These are phyloP conservation scores for Globodera rostochiensis DNA, from an alignment of 1,140 invertebrate genomes.

Conservation along the genomic window DNA sequence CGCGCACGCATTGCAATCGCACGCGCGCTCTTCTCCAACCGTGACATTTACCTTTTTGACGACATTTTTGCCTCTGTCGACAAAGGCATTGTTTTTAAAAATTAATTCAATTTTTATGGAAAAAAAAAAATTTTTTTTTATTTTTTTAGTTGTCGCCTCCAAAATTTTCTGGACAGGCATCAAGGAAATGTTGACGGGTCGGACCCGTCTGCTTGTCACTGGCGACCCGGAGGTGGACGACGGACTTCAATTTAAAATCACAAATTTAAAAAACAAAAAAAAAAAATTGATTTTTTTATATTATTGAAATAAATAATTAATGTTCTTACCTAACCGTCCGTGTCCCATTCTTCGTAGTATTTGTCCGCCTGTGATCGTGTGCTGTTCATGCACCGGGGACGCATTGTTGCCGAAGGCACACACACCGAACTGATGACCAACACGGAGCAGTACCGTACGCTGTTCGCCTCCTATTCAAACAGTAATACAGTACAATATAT, in stretches of 20 bases:
- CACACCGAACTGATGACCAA: background rate
- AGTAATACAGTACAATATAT: background rate
- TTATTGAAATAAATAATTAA: conserved; percentile 13
- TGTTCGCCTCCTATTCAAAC: conserved; percentile 1
- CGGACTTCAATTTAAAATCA: background rate
- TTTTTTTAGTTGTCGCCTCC: conserved; percentile 67
- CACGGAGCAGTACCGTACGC: background rate
- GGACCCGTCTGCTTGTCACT: conserved; percentile 61
- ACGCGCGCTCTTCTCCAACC: conserved; percentile 67
- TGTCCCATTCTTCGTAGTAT: conserved; percentile 60
- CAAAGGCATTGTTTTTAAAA: background rate
- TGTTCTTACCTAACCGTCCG: too few species aligned
- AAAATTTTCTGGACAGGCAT: conserved; percentile 73
- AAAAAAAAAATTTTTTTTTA: conserved; percentile 64
- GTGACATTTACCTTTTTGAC: conserved; percentile 77
- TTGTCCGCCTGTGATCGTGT: conserved; percentile 69
- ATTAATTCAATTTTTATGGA: background rate
- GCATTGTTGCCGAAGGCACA: conserved; percentile 50
- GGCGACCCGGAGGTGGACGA: conserved; percentile 52
- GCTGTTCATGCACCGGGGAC: conserved; percentile 68
- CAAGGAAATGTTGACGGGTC: conserved; percentile 52
- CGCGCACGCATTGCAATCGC: conserved; percentile 79
- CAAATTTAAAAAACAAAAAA: conserved; percentile 13
- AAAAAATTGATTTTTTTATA: conserved; percentile 24
- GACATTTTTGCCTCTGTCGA: conserved; percentile 73